Base-by-base conservation (phyloP, 2,888 invertebrate species). In the Melinaea marsaeus region DNA sequence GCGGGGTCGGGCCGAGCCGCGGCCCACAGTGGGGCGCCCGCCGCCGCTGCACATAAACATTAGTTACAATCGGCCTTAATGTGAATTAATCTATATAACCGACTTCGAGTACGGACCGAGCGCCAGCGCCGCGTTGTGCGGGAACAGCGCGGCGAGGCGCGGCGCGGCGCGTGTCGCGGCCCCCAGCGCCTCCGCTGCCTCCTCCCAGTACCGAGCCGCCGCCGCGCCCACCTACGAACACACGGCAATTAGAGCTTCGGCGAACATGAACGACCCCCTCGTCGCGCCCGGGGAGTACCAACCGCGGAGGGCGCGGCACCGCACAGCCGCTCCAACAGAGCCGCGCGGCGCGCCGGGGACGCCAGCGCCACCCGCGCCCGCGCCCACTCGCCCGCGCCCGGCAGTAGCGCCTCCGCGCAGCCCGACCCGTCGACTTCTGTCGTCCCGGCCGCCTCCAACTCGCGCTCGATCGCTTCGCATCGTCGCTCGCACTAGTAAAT, bases 171-270 rank as follows among this genome's bases (percentile, higher is more conserved):
- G 64, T 56, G 66, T 64, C 45, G 66, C 66, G 48, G 66, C 69
- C 61, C 65, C 70, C 62, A 71, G 71, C 70, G 82, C 81, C 69
- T 74, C 72, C 59, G 81, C 83, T 61, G 62, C 57, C 71, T 79
- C 78, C 82, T 83, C 83, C 71, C 71, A 73, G 80, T 78, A 82
- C 66, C 81, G 73, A 65, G 76, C 76, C 58, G 66, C 69, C 59
- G 42, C 58, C 61, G 62, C 67, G 48, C 42, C 48, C 6, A 7
- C 51, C 58, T 47, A 22, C 59, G 64, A 69, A 9, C 7, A 42
- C 7, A 37, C 1, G 7, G 37, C 7, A 48, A 65, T 69, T 68
- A 79, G 66, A 55, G 42, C 62, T 63, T 79, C 78, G 61, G 55
- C 47, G 68, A 76, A 75, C 79, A 80, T 58, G 63, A 58, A 61